Percentiles rank a stretch among this genome's conserved stretches.
These are phyloP conservation scores for Paradoxurus hermaphroditus DNA, from an alignment of 2,113 vertebrate species.

Conservation along the genomic window DNA sequence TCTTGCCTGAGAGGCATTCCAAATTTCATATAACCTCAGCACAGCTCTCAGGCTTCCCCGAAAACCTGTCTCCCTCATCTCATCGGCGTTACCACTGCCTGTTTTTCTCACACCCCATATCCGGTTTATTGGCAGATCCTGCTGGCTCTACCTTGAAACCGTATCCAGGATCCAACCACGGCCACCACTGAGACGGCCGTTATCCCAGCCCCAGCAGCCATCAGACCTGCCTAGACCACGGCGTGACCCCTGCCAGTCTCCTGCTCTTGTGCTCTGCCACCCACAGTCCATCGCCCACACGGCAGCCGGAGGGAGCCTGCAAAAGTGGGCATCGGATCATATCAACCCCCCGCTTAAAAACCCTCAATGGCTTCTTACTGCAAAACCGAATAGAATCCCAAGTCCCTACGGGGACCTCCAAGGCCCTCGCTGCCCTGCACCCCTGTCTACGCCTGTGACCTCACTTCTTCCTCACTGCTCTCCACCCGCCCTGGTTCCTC, in stretches of 20 bases:
- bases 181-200: accelerated
- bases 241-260: not conserved
- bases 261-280: not conserved
- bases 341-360: not conserved
- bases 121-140: not conserved
- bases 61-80: not conserved
- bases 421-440: not conserved
- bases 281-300: no score
- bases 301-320: not conserved
- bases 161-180: not conserved
- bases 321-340: not conserved
- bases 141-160: not conserved
- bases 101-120: not conserved
- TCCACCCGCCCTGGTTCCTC: not conserved
- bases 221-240: accelerated
- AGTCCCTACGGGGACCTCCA: not conserved
- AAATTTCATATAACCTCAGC: not conserved
- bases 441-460: no score
- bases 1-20: not conserved
- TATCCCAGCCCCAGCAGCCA: no score
- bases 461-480: no score
- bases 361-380: not conserved
- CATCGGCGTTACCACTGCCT: accelerated
- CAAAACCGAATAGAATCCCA: not conserved
- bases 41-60: not conserved